A percentile compares a stretch with the other conserved stretches of the same genome.
These are phyloP conservation scores for Corythoichthys intestinalis DNA, from an alignment of 2,113 vertebrate genomes.

Conservation along the genomic window DNA sequence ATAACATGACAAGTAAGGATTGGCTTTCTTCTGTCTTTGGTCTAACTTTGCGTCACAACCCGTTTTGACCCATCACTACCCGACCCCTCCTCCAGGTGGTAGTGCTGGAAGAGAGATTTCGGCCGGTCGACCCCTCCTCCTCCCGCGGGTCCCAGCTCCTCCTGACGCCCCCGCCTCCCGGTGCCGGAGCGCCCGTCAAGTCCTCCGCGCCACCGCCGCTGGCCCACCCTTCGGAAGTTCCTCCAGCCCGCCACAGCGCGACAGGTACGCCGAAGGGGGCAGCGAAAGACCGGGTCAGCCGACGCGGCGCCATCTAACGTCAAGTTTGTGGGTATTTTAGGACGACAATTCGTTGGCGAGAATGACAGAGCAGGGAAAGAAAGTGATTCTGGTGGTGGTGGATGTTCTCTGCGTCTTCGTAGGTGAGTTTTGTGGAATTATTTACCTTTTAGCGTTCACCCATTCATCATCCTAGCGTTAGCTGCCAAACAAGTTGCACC, in stretches of 20 bases:
- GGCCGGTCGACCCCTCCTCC: not conserved
- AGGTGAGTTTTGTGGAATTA: conserved; percentile 71
- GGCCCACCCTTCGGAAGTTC: not conserved
- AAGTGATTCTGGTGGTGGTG: conserved; percentile 75
- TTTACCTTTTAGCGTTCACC: conserved; percentile 3
- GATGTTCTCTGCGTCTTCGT: conserved; percentile 81
- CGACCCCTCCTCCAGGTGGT: not conserved
- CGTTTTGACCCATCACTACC: not conserved
- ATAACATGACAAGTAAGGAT: no score
- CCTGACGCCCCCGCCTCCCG: not conserved
- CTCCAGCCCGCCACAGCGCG: not conserved
- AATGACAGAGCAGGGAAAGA: conserved; percentile 72
- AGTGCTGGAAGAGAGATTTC: not conserved
- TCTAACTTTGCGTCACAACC: no score
- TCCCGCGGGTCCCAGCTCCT: not conserved
- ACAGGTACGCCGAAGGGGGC: conserved; percentile 5
- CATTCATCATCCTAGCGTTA: not conserved
- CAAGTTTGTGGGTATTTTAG: not conserved
- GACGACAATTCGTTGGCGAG: conserved; percentile 26
- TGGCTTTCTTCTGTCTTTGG: no score
- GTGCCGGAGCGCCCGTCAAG: not conserved
- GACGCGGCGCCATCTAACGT: not conserved
- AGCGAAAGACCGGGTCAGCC: not conserved
- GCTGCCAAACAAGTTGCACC: not conserved
- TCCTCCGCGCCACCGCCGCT: not conserved